Evolutionary conservation across 1,140 invertebrate genomes (phyloP).

Genomic region (Melanaphis sacchari): DNA sequence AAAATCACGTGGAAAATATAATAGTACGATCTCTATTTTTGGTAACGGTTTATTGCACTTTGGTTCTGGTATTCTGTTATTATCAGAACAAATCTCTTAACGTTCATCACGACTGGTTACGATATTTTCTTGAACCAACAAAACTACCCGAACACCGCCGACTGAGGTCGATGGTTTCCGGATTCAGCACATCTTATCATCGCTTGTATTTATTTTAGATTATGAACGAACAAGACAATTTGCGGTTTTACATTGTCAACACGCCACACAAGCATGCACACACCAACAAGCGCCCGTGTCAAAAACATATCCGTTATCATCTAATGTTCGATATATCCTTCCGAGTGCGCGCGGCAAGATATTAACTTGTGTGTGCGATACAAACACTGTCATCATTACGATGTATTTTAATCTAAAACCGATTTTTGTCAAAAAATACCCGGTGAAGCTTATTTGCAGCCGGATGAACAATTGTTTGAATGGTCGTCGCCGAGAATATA

Average conservation of each 20-base stretch:
- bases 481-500: background rate
- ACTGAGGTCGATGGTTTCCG: background rate
- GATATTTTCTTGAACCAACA: background rate
- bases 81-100: background rate
- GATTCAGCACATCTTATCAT: background rate
- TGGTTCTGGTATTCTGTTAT: background rate
- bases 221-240: background rate
- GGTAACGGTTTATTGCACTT: background rate
- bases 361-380: background rate
- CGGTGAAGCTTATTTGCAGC: background rate
- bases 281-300: background rate
- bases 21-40: background rate
- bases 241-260: background rate
- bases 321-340: slow-evolving; percentile 39
- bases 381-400: background rate
- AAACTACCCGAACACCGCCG: no score
- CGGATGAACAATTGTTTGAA: background rate
- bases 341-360: background rate
- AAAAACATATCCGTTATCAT: background rate
- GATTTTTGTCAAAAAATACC: background rate
- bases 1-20: background rate
- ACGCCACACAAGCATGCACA: background rate
- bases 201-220: background rate
- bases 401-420: background rate
- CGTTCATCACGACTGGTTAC: background rate